Conservation (phyloP, 2,888 invertebrate genomes). For the Rhamphomyia laevipes region DNA sequence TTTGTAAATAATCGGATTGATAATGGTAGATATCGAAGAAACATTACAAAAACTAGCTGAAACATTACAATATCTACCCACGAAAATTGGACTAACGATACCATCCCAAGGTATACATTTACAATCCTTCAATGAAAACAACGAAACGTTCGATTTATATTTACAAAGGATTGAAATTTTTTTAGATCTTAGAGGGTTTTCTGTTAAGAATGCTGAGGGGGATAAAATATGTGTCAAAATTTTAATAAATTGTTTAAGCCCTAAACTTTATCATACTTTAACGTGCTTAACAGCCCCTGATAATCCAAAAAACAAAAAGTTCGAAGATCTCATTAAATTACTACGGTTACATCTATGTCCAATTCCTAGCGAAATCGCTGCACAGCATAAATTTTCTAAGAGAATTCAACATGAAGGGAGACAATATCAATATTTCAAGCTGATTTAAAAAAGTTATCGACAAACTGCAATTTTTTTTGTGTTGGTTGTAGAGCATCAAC, state of each 20-base stretch:
- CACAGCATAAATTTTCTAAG: conserved; percentile 7
- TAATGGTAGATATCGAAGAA: too few relatives aligned
- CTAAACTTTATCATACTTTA: conserved; percentile 6
- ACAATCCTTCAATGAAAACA: conserved; percentile 3
- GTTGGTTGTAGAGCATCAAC: conserved; percentile 7
- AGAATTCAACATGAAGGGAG: conserved; percentile 1
- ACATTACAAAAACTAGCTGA: too few relatives aligned
- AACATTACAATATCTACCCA: too few relatives aligned
- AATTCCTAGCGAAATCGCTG: conserved; percentile 6
- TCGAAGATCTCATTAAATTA: conserved; percentile 1
- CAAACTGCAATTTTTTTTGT: neutral
- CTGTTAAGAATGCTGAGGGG: neutral
- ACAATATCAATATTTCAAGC: neutral
- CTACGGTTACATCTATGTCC: conserved; percentile 5
- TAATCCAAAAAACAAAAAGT: conserved; percentile 7
- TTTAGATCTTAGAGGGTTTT: conserved; percentile 3
- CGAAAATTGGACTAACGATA: too few relatives aligned
- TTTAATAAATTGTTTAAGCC: conserved; percentile 6
- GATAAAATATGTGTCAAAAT: conserved; percentile 3
- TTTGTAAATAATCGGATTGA: too few relatives aligned
- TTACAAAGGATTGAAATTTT: conserved; percentile 7
- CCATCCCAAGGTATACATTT: conserved; percentile 1
- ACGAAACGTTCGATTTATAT: conserved; percentile 6
- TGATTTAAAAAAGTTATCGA: neutral
- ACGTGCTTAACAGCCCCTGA: conserved; percentile 6